Percentiles rank a stretch among this genome's conserved stretches.
Evolutionary conservation across 2,888 invertebrate species (phyloP).

Genomic region (Athalia cordata): DNA sequence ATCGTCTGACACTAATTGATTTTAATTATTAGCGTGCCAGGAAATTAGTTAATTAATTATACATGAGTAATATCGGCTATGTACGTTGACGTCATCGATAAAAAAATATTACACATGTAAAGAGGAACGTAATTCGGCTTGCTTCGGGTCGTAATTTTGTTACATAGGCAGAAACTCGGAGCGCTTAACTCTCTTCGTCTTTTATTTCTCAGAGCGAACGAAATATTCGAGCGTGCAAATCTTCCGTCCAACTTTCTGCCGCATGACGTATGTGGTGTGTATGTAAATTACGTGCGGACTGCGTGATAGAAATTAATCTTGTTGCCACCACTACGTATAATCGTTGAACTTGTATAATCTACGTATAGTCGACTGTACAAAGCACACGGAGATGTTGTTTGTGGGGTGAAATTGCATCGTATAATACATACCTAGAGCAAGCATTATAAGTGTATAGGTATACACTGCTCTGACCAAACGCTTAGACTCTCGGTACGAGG

Average conservation of each 20-base stretch:
- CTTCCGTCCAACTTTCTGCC: not conserved
- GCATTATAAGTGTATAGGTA: too few species aligned
- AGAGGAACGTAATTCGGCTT: too few species aligned
- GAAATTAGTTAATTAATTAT: too few species aligned
- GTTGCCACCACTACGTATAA: constrained; percentile 13
- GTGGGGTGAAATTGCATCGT: constrained; percentile 29
- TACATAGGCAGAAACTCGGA: not conserved
- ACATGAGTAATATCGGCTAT: too few species aligned
- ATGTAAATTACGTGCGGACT: constrained; percentile 25
- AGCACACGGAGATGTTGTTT: constrained; percentile 9
- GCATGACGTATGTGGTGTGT: not conserved
- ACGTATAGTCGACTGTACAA: not conserved
- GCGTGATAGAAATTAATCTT: constrained; percentile 41
- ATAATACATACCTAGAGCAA: not conserved
- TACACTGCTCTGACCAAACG: not conserved
- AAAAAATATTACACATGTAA: too few species aligned
- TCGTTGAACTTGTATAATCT: constrained; percentile 13
- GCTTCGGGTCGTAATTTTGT: too few species aligned
- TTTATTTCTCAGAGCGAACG: not conserved
- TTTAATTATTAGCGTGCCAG: too few species aligned
- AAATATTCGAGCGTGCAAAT: constrained; percentile 5
- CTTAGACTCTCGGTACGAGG: constrained; percentile 12
- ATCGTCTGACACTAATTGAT: too few species aligned
- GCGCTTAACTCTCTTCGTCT: not conserved
- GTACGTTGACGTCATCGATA: too few species aligned